A percentile compares a stretch with the other conserved stretches of the same genome.
Conservation (phyloP, 2,888 invertebrate genomes). For the Incurvaria masculella region DNA sequence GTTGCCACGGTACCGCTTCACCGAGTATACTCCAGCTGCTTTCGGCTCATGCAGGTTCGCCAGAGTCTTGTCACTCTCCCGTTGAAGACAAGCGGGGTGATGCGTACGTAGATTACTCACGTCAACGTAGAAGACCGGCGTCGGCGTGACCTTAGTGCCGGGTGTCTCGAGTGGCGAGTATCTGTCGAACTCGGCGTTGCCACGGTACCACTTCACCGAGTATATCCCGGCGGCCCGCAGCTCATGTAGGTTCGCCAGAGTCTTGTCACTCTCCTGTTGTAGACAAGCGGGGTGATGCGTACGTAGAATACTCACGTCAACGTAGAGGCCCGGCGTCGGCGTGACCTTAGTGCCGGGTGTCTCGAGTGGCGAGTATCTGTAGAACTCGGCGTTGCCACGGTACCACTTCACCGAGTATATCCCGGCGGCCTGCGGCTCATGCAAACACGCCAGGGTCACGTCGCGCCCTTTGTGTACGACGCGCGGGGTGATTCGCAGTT, state of each 20-base stretch:
- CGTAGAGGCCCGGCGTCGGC: slow-evolving; percentile 68
- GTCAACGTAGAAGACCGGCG: slow-evolving; percentile 74
- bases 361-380: slow-evolving; percentile 76
- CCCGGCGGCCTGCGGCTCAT: slow-evolving; percentile 70
- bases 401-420: slow-evolving; percentile 88
- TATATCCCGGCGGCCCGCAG: slow-evolving; percentile 72
- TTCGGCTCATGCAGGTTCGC: slow-evolving; percentile 75
- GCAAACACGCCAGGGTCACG: slow-evolving; percentile 71
- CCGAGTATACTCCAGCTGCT: slow-evolving; percentile 72
- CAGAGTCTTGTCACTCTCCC: slow-evolving; percentile 68
- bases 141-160: slow-evolving; percentile 67
- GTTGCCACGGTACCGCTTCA: slow-evolving; percentile 82
- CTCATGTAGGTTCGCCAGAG: slow-evolving; percentile 73
- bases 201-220: slow-evolving; percentile 85
- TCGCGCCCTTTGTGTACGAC: slow-evolving; percentile 67
- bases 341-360: slow-evolving; percentile 68
- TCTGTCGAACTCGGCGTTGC: slow-evolving; percentile 78
- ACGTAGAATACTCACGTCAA: slow-evolving; percentile 68
- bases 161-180: slow-evolving; percentile 74
- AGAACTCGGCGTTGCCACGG: slow-evolving; percentile 78
- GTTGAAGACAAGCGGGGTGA: no score
- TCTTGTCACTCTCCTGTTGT: no score
- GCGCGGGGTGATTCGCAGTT: slow-evolving; percentile 66
- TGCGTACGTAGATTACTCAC: no score
- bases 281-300: no score